phyloP scores from a whole-genome alignment of 2,113 vertebrate genomes.

The Isurus oxyrinchus region DNA sequence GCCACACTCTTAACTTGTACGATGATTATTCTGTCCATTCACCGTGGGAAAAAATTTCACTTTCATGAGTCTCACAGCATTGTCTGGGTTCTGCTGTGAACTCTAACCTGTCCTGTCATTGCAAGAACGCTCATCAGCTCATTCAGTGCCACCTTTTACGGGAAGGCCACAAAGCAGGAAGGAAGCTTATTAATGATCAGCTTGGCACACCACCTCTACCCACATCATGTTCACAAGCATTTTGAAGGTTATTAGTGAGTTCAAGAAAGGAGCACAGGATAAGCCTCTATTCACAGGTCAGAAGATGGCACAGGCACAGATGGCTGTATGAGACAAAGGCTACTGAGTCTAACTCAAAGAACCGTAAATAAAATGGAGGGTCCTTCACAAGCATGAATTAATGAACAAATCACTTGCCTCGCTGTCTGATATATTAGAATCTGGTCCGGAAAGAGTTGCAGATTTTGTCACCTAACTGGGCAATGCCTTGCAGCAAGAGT shows the following conservation, averaged over 20 bases:
- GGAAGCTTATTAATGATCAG: not conserved
- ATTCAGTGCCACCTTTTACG: not conserved
- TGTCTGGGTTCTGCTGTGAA: not conserved
- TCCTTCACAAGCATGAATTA: not conserved
- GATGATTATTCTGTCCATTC: not conserved
- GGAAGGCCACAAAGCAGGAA: not conserved
- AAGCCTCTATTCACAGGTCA: not conserved
- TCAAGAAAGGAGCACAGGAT: not conserved
- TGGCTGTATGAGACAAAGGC: not conserved
- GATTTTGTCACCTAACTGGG: too few species aligned
- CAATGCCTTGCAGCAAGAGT: too few species aligned
- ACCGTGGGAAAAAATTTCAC: not conserved
- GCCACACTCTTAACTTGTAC: not conserved
- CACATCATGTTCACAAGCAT: not conserved
- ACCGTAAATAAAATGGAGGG: not conserved
- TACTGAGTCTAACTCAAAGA: not conserved
- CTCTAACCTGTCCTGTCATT: not conserved
- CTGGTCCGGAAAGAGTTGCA: too few species aligned
- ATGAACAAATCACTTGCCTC: not conserved
- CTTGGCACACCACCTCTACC: not conserved
- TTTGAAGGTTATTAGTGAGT: not conserved
- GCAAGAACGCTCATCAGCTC: not conserved
- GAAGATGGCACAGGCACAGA: not conserved
- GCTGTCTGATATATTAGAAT: not conserved
- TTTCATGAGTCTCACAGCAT: not conserved